Base-by-base conservation (phyloP, 2,888 invertebrate genomes). In the Macropis europaea region DNA sequence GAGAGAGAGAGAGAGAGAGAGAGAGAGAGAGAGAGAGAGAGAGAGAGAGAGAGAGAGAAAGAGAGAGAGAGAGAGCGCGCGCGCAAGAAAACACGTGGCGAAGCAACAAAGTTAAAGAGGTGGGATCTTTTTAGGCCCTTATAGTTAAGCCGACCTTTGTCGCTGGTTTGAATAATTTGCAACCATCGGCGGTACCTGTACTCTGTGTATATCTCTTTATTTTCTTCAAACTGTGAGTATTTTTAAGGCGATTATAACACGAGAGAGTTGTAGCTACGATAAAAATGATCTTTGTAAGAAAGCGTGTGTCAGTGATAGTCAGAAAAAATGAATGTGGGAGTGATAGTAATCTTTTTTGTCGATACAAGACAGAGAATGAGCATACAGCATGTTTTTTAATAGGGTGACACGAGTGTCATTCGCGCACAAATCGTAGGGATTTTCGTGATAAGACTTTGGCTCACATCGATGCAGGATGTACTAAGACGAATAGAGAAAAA, bases 131-230 rank as follows among this genome's bases (percentile, higher is more conserved):
- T 69, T 74, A 76, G 75, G 42, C 71, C 78, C 78, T 77, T 84
- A 82, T 73, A 64, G 72, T 80, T 82, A 82, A 84, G 72, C 67
- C 76, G 76, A 81, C 71, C 75, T 82, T 82, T 73, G 81, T 80
- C 81, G 81, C 73, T 85, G 84, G 62, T 77, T 78, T 73, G 64
- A 75, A 78, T 69, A 26, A 71, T 74, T 79, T 73, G 50, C 71
- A 67, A 72, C 71, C 73, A 76, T 73, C 82, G 82, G 79, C 80
- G 76, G 86, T 86, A 87, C 85, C 85, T 87, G 84, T 85, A 82
- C 76, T 84, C 81, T 82, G 78, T 83, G 82, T 85, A 84, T 83
- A 84, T 82, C 81, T 81, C 73, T 80, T 84, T 82, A 79, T 75
- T 79, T 81, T 78, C 77, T 84, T 79, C 71, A 75, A 80, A 79